These are phyloP conservation scores for Oophaga pumilio DNA, from an alignment of 2,113 vertebrate species.

Conservation along the genomic window DNA sequence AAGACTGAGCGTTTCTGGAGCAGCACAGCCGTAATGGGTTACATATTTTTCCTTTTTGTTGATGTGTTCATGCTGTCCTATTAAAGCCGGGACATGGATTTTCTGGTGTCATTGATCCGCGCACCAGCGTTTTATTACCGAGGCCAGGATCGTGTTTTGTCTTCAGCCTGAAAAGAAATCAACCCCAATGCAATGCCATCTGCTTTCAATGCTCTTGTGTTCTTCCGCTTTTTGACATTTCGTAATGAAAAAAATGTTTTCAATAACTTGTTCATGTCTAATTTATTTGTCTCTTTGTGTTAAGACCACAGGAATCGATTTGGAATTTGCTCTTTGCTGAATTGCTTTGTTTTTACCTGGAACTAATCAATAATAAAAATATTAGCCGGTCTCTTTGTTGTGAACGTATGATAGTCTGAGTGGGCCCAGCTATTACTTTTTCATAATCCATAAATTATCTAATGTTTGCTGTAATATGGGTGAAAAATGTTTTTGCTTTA, in stretches of 20 bases:
- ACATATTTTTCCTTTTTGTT: slow-evolving; percentile 14
- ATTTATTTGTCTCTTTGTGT: slow-evolving; percentile 5
- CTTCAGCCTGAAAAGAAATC: not conserved
- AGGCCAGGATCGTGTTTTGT: not conserved
- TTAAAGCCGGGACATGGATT: not conserved
- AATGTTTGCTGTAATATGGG: not conserved
- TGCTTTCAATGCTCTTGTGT: not conserved
- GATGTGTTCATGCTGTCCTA: slow-evolving; percentile 6
- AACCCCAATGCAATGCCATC: not conserved
- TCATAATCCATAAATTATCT: not conserved
- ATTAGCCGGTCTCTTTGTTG: not conserved
- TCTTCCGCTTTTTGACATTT: not conserved
- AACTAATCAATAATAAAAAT: not conserved
- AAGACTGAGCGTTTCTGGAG: not conserved
- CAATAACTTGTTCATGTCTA: not conserved
- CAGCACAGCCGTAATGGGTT: not conserved
- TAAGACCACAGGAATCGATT: not conserved
- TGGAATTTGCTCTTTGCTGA: not conserved
- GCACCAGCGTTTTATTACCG: not conserved
- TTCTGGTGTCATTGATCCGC: not conserved
- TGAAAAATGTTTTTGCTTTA: not conserved
- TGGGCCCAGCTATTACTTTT: not conserved
- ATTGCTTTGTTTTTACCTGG: not conserved
- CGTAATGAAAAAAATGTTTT: not conserved
- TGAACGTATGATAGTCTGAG: not conserved